Conservation (phyloP, 1,140 invertebrate genomes). For the Oryctes rhinoceros region DNA sequence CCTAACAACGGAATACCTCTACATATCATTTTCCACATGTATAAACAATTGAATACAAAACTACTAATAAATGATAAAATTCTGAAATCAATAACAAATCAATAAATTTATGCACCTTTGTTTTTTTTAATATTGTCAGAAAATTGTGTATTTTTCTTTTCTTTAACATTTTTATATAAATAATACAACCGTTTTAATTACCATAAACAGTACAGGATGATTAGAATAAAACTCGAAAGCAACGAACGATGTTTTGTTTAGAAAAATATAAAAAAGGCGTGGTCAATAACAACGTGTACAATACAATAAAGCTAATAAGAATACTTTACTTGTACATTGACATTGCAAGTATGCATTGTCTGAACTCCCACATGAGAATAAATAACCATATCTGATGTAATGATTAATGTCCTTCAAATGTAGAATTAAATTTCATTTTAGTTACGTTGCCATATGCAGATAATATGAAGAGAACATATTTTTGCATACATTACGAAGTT, state of each 20-base stretch:
- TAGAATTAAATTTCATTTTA: constrained; percentile 21
- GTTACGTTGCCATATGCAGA: not conserved
- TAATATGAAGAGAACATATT: not conserved
- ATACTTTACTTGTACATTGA: not conserved
- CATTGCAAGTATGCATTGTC: not conserved
- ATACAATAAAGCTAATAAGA: not conserved
- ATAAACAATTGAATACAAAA: too few relatives aligned
- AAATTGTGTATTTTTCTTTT: too few relatives aligned
- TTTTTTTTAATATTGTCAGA: too few relatives aligned
- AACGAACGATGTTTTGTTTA: not conserved
- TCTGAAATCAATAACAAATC: too few relatives aligned
- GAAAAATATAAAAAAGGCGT: not conserved
- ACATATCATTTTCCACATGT: too few relatives aligned
- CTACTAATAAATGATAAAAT: too few relatives aligned
- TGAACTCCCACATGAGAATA: not conserved
- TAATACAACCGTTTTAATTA: too few relatives aligned
- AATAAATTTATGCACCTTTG: too few relatives aligned
- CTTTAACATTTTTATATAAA: too few relatives aligned
- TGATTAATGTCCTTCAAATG: constrained; percentile 13
- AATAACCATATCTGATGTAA: constrained; percentile 9
- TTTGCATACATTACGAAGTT: not conserved
- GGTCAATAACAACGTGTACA: not conserved
- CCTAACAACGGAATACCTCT: too few relatives aligned
- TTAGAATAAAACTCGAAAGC: not conserved
- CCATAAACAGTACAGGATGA: not conserved